Conservation (phyloP, 2,113 vertebrate genomes). For the Corvus moneduloides region DNA sequence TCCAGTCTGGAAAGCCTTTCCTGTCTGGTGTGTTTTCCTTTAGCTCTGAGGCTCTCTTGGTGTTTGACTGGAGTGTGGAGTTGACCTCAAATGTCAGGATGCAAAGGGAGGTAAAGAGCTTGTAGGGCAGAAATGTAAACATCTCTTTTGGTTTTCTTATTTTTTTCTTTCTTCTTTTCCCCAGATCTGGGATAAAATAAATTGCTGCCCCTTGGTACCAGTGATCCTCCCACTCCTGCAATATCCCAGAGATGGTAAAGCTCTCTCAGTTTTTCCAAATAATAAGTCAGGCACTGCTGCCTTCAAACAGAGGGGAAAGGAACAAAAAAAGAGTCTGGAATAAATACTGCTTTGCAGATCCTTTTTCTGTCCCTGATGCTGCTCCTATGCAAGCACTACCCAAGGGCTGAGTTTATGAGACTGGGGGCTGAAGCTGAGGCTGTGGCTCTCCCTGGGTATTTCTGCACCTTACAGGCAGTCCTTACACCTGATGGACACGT, state of each 20-base stretch:
- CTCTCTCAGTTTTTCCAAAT: not conserved
- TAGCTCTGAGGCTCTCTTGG: not conserved
- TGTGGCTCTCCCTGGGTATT: not conserved
- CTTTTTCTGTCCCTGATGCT: not conserved
- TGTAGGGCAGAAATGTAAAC: not conserved
- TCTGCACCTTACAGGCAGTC: not conserved
- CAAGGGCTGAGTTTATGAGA: not conserved
- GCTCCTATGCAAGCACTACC: not conserved
- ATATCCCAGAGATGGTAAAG: not conserved
- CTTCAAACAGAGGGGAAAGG: not conserved
- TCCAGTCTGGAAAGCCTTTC: not conserved
- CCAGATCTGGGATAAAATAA: not conserved
- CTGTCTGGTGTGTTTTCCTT: not conserved
- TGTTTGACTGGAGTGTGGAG: not conserved
- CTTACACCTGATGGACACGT: not conserved
- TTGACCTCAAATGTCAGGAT: not conserved
- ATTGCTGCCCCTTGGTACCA: not conserved
- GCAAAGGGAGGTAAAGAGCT: not conserved
- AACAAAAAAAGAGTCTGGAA: not conserved
- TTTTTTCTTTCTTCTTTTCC: not conserved
- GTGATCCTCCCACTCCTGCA: not conserved
- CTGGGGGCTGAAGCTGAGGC: not conserved
- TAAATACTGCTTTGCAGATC: not conserved
- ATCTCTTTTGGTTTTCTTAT: fast-evolving
- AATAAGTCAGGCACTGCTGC: not conserved